These are phyloP conservation scores for Genyomyrus donnyi DNA, from an alignment of 2,113 vertebrate genomes.

Conservation along the genomic window DNA sequence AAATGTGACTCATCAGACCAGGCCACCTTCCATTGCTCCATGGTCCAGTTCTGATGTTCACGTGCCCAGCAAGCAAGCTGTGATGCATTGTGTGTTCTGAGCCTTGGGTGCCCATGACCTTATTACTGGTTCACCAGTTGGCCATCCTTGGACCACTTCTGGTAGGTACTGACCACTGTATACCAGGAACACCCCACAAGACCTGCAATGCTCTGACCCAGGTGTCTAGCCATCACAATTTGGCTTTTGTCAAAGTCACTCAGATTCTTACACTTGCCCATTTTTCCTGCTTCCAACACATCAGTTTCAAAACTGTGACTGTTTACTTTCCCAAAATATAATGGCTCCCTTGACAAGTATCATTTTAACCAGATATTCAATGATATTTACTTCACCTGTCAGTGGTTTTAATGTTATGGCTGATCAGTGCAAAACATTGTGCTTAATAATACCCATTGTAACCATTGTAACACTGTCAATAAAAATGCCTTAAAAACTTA, in stretches of 20 bases:
- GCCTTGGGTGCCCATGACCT: too few relatives aligned
- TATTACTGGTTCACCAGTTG: too few relatives aligned
- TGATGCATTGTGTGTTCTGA: too few relatives aligned
- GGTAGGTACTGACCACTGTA: background rate
- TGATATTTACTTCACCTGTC: background rate
- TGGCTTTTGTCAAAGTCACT: background rate
- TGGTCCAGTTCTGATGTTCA: too few relatives aligned
- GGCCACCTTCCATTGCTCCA: too few relatives aligned
- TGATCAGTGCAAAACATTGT: background rate
- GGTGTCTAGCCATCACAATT: background rate
- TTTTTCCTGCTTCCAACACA: background rate
- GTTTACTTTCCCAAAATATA: background rate
- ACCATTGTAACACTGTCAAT: background rate
- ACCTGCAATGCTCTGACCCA: background rate
- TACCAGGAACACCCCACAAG: background rate
- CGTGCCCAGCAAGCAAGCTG: too few relatives aligned
- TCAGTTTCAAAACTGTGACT: background rate
- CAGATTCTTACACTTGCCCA: background rate
- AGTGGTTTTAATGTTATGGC: background rate
- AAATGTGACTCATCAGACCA: too few relatives aligned
- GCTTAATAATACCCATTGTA: background rate
- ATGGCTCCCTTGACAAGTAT: background rate
- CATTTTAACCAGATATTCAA: background rate
- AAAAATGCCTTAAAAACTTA: background rate
- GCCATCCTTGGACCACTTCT: too few relatives aligned